A percentile compares a stretch with the other conserved stretches of the same genome.
phyloP scores from a whole-genome alignment of 2,113 vertebrate genomes.

The Macquaria australasica region DNA sequence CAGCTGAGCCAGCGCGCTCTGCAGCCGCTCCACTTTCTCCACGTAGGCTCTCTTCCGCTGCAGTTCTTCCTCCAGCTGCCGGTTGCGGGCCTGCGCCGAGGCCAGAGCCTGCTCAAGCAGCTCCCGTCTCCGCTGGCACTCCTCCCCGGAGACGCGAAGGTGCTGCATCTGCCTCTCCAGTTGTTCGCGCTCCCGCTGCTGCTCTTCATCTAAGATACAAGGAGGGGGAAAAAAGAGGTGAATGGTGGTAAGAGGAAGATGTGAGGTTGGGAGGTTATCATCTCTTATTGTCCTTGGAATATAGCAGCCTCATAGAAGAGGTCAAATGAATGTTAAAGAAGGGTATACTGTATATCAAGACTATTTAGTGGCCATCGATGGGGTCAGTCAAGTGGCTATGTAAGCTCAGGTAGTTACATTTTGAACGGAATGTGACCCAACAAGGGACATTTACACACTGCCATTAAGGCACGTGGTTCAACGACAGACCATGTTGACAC shows the following conservation, averaged over 20 bases:
- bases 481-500: constrained; percentile 3
- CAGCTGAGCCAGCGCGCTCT: constrained; percentile 94
- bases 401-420: background rate
- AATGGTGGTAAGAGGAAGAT: background rate
- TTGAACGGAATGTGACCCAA: constrained; percentile 45
- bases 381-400: constrained; percentile 11
- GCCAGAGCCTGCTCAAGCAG: constrained; percentile 92
- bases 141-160: constrained; percentile 89
- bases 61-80: constrained; percentile 92
- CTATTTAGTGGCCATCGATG: background rate
- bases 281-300: background rate
- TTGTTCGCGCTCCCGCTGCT: constrained; percentile 91
- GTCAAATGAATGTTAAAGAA: constrained; percentile 15
- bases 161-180: constrained; percentile 89
- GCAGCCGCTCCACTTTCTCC: constrained; percentile 95
- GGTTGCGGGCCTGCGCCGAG: constrained; percentile 88
- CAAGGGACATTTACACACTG: constrained; percentile 23
- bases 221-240: background rate
- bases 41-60: constrained; percentile 94
- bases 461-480: constrained; percentile 15
- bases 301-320: background rate
- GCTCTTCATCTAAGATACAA: constrained; percentile 88
- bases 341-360: background rate
- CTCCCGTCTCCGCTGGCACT: constrained; percentile 91
- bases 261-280: background rate